Evolutionary conservation across 2,797 vertebrate genomes (phyloP).

Genomic region (Morus bassanus): DNA sequence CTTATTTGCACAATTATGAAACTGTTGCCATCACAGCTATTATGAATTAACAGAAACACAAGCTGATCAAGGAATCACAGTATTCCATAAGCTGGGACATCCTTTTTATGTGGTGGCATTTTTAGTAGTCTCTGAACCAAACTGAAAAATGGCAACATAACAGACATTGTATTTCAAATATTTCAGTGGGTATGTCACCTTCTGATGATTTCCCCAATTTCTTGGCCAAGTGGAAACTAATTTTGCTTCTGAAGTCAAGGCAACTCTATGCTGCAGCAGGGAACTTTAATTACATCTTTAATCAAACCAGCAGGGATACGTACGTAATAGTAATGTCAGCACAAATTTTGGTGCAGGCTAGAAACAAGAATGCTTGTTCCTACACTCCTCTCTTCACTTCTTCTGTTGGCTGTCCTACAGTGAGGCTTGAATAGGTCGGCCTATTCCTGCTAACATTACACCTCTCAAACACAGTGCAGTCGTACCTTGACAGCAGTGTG

Average conservation of each 20-base stretch:
- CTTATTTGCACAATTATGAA: neutral
- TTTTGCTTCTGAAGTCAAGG: neutral
- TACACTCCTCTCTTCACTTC: neutral
- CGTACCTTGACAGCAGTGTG: fast-evolving
- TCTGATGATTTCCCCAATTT: neutral
- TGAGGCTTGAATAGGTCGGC: fast-evolving
- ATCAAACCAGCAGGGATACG: neutral
- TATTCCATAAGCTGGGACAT: neutral
- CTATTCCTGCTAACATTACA: fast-evolving
- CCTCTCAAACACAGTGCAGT: fast-evolving
- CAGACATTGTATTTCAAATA: neutral
- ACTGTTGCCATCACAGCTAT: neutral
- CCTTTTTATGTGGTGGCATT: neutral
- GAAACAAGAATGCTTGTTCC: neutral
- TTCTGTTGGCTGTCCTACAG: neutral
- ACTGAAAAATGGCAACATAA: neutral
- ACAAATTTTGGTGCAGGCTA: neutral
- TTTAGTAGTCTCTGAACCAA: neutral
- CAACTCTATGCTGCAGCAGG: neutral
- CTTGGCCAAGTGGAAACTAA: neutral
- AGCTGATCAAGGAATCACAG: neutral
- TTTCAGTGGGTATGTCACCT: neutral
- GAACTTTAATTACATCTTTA: neutral
- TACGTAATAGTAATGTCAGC: neutral
- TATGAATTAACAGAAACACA: neutral